These are phyloP conservation scores for Cremastinae sp. DNA, from an alignment of 2,888 invertebrate genomes.

Conservation along the genomic window DNA sequence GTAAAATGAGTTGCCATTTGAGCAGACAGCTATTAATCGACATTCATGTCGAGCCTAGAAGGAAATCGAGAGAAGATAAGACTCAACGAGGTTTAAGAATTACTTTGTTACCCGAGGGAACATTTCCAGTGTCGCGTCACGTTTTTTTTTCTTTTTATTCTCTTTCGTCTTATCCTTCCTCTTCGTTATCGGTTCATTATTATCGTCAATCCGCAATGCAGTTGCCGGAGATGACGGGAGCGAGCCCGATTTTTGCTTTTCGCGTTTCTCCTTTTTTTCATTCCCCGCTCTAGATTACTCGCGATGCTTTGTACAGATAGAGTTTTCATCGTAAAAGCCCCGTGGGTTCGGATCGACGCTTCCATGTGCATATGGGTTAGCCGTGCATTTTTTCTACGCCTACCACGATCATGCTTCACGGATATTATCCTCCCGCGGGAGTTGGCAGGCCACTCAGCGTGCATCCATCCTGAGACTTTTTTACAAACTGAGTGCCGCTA, in stretches of 20 bases:
- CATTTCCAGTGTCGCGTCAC: background rate
- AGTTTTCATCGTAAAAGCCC: slow-evolving; percentile 7
- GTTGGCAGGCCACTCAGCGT: slow-evolving; percentile 37
- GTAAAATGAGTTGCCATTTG: slow-evolving; percentile 14
- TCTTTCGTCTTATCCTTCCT: slow-evolving; percentile 16
- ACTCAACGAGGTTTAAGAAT: slow-evolving; percentile 19
- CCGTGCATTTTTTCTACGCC: slow-evolving; percentile 35
- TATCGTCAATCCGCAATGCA: slow-evolving; percentile 60
- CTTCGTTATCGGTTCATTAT: slow-evolving; percentile 59
- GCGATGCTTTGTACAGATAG: slow-evolving; percentile 18
- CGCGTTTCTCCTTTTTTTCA: slow-evolving; percentile 68
- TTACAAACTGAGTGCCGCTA: background rate
- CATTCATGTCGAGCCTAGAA: slow-evolving; percentile 18
- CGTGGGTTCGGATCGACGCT: slow-evolving; percentile 29
- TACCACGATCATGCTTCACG: slow-evolving; percentile 29
- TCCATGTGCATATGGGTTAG: slow-evolving; percentile 24
- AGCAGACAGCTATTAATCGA: background rate
- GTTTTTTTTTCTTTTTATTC: background rate
- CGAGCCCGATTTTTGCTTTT: slow-evolving; percentile 2
- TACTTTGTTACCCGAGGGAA: background rate
- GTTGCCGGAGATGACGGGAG: slow-evolving; percentile 5
- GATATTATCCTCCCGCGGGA: slow-evolving; percentile 38
- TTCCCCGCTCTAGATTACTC: slow-evolving; percentile 64
- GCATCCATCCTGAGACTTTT: slow-evolving; percentile 21
- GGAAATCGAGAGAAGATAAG: background rate